Conservation (phyloP, 2,113 vertebrate genomes). For the Rana temporaria region DNA sequence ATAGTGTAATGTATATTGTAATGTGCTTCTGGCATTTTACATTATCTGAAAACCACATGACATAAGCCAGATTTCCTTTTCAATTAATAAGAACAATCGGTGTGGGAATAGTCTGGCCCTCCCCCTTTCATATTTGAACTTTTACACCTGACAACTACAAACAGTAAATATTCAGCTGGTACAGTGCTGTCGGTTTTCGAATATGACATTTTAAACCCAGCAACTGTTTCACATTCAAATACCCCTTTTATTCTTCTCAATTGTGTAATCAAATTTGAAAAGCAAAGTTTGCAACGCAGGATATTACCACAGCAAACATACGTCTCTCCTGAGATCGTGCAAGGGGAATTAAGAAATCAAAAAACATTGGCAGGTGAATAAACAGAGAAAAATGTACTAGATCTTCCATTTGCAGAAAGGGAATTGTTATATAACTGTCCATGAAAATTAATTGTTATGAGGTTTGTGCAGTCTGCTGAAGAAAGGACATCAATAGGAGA, state of each 20-base stretch:
- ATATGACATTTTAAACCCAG: background rate
- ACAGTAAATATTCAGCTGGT: background rate
- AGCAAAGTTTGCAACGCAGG: slow-evolving; percentile 52
- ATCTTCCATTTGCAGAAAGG: slow-evolving; percentile 44
- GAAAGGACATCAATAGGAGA: slow-evolving; percentile 21
- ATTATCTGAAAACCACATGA: too few relatives aligned
- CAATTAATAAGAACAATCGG: too few relatives aligned
- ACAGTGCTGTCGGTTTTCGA: background rate
- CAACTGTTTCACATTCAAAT: slow-evolving; percentile 43
- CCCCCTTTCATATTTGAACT: too few relatives aligned
- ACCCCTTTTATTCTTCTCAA: slow-evolving; percentile 23
- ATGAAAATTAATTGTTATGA: slow-evolving; percentile 44
- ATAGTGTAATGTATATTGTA: too few relatives aligned
- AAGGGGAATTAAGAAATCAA: slow-evolving; percentile 50
- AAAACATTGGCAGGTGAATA: slow-evolving; percentile 52
- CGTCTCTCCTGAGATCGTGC: slow-evolving; percentile 18
- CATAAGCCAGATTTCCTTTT: too few relatives aligned
- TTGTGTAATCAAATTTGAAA: slow-evolving; percentile 49
- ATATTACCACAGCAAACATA: slow-evolving; percentile 47
- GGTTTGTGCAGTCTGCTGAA: background rate
- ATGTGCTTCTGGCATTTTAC: too few relatives aligned
- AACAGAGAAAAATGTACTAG: slow-evolving; percentile 49
- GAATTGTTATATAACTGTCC: slow-evolving; percentile 45
- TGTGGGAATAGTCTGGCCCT: too few relatives aligned
- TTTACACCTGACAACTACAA: too few relatives aligned